phyloP scores from a whole-genome alignment of 30 jellyfish, hydroid and myxozoan species.

The Calvadosia cruxmelitensis region DNA sequence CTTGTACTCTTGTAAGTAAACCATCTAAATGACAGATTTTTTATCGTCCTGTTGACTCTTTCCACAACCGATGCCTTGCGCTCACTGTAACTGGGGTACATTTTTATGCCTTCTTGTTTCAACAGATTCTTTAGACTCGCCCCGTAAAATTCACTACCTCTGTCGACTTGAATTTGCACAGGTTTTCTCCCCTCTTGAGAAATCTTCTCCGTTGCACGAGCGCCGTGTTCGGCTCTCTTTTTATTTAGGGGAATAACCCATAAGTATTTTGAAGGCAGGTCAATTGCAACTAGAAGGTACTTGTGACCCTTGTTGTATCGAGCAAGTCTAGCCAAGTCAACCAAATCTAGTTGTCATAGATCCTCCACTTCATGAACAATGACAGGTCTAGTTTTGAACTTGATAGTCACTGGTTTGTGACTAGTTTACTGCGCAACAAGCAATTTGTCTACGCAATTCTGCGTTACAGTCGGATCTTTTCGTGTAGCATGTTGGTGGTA shows the following conservation, averaged over 20 bases:
- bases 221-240: slow-evolving; percentile 17
- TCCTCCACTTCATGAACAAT: slow-evolving; percentile 28
- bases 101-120: neutral
- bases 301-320: slow-evolving; percentile 29
- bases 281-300: slow-evolving; percentile 30
- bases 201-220: slow-evolving; percentile 17
- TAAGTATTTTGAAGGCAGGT: slow-evolving; percentile 35
- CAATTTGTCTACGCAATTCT: slow-evolving; percentile 5
- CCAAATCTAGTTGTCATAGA: slow-evolving; percentile 27
- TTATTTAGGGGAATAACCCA: slow-evolving; percentile 41
- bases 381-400: slow-evolving; percentile 16
- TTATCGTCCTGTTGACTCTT: slow-evolving; percentile 3
- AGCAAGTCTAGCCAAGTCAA: slow-evolving; percentile 16
- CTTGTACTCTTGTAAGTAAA: neutral
- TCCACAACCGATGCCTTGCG: slow-evolving; percentile 13
- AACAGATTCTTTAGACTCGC: slow-evolving; percentile 9
- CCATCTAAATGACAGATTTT: neutral
- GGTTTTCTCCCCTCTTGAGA: slow-evolving; percentile 9
- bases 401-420: slow-evolving; percentile 17
- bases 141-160: slow-evolving; percentile 41
- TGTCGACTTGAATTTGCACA: slow-evolving; percentile 19
- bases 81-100: slow-evolving; percentile 23
- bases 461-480: neutral
- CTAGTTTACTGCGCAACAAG: too few relatives aligned
- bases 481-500: too few relatives aligned